These are phyloP conservation scores for Cotesia chilonis DNA, from an alignment of 1,140 invertebrate genomes.

Conservation along the genomic window DNA sequence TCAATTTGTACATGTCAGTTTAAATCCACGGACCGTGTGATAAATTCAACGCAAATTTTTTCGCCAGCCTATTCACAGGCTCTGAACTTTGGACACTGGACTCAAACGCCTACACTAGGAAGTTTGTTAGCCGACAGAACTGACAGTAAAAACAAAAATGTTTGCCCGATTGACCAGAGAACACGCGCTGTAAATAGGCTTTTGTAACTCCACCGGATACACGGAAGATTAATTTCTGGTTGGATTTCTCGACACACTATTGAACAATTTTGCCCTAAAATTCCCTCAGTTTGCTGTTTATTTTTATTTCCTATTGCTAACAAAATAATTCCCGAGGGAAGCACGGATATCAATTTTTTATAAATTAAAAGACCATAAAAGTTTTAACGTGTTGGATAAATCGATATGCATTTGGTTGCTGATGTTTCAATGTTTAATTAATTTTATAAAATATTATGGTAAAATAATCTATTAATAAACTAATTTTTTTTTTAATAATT, in stretches of 20 bases:
- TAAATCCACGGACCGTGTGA: constrained; percentile 44
- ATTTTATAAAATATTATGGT: no score
- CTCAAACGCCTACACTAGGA: no score
- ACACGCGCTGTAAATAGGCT: constrained; percentile 5
- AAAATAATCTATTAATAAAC: no score
- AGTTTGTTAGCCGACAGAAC: constrained; percentile 5
- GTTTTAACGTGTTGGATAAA: constrained; percentile 10
- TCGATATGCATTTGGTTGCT: no score
- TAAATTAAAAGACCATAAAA: constrained; percentile 15
- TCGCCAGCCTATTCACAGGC: not conserved
- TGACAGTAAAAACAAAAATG: constrained; percentile 30
- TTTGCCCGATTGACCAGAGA: constrained; percentile 38
- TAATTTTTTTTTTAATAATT: no score
- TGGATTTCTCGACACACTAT: constrained; percentile 42
- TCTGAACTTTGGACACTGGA: not conserved
- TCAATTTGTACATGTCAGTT: constrained; percentile 53
- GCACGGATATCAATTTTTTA: not conserved
- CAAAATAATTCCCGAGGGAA: constrained; percentile 11
- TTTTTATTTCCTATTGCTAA: constrained; percentile 17
- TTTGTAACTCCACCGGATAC: constrained; percentile 33
- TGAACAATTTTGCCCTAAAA: constrained; percentile 38
- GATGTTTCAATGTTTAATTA: no score
- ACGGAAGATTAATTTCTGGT: constrained; percentile 42
- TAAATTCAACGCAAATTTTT: constrained; percentile 11
- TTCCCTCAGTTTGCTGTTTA: constrained; percentile 34